A percentile compares a stretch with the other conserved stretches of the same genome.
phyloP scores from a whole-genome alignment of 2,888 invertebrate genomes.

The Eupsilia transversa region DNA sequence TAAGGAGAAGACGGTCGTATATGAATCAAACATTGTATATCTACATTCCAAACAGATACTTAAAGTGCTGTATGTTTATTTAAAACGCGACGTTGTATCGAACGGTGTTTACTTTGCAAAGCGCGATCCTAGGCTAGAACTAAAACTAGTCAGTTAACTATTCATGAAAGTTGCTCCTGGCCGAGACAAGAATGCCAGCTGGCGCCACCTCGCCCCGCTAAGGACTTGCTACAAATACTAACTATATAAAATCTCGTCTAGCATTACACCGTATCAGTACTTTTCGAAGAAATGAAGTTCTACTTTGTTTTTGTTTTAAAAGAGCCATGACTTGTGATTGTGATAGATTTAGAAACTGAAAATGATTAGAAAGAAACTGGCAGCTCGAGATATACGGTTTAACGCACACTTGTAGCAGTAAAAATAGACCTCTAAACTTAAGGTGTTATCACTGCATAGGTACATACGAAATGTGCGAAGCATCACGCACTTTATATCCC shows the following conservation, averaged over 20 bases:
- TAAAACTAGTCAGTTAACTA: slow-evolving; percentile 86
- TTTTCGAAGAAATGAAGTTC: slow-evolving; percentile 29
- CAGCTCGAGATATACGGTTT: slow-evolving; percentile 7
- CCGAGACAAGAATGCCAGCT: slow-evolving; percentile 83
- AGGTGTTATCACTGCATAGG: slow-evolving; percentile 39
- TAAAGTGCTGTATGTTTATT: slow-evolving; percentile 65
- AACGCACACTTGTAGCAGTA: slow-evolving; percentile 10
- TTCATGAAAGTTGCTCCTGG: slow-evolving; percentile 88
- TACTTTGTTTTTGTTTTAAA: slow-evolving; percentile 28
- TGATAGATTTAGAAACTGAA: neutral
- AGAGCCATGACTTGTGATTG: neutral
- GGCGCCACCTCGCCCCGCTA: slow-evolving; percentile 79
- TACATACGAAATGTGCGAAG: slow-evolving; percentile 38
- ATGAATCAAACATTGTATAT: slow-evolving; percentile 70
- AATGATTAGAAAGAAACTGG: neutral
- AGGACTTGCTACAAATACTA: slow-evolving; percentile 65
- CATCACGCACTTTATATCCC: slow-evolving; percentile 54
- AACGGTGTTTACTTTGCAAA: slow-evolving; percentile 75
- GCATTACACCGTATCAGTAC: slow-evolving; percentile 34
- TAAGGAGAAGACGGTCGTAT: slow-evolving; percentile 34
- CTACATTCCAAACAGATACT: slow-evolving; percentile 65
- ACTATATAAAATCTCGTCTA: slow-evolving; percentile 57
- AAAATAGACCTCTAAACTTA: slow-evolving; percentile 2
- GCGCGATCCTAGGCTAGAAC: slow-evolving; percentile 74
- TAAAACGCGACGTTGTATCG: slow-evolving; percentile 68